These are phyloP conservation scores for Rhombomys opimus DNA, from an alignment of 2,113 vertebrate genomes.

Conservation along the genomic window DNA sequence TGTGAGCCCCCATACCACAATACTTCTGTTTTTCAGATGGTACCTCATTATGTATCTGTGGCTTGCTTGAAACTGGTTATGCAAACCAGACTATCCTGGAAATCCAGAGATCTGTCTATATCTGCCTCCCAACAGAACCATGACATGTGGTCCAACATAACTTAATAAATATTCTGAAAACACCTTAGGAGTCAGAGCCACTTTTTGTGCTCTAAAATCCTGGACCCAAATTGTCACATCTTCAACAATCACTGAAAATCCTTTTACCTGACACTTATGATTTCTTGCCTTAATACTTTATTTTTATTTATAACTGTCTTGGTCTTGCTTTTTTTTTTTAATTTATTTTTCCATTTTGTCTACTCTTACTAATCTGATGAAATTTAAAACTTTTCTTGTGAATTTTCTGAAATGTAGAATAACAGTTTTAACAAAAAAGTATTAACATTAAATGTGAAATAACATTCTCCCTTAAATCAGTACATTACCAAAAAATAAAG, in stretches of 20 bases:
- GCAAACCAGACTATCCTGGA: neutral
- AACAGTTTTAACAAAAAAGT: conserved; percentile 56
- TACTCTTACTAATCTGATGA: conserved; percentile 27
- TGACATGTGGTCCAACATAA: neutral
- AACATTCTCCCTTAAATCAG: conserved; percentile 49
- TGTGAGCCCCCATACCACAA: neutral
- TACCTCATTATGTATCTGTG: neutral
- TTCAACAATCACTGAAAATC: conserved; percentile 39
- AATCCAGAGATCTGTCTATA: neutral
- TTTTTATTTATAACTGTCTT: conserved; percentile 25
- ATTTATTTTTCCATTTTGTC: conserved; percentile 44
- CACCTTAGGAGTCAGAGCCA: conserved; percentile 1
- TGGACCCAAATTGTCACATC: conserved; percentile 17
- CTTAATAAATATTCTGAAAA: neutral
- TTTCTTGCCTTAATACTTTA: conserved; percentile 51
- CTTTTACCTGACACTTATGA: conserved; percentile 33
- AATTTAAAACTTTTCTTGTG: conserved; percentile 24
- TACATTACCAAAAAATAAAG: conserved; percentile 23
- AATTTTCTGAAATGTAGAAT: conserved; percentile 28
- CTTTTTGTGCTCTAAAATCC: conserved; percentile 19
- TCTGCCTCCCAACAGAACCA: neutral
- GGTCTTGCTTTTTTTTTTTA: conserved; percentile 10
- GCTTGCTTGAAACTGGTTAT: neutral
- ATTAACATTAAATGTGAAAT: neutral
- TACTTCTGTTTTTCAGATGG: neutral